Evolutionary conservation across 2,113 vertebrate species (phyloP).

Genomic region (Corvus cornix): DNA sequence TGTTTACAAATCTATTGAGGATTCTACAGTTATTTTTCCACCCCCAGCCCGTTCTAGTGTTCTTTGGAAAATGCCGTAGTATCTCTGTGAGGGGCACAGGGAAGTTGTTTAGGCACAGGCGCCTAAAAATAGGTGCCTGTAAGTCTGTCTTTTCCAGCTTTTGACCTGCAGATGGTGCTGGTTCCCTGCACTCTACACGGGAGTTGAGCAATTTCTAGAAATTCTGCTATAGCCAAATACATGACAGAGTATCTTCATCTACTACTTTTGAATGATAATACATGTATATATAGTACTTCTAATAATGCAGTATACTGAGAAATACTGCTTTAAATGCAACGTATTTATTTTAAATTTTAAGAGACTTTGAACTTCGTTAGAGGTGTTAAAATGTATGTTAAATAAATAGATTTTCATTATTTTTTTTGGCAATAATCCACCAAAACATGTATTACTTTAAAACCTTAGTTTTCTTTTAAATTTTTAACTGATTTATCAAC

Average conservation of each 20-base stretch:
- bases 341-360: background rate
- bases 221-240: background rate
- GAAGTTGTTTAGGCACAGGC: background rate
- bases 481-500: background rate
- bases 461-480: background rate
- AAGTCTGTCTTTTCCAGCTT: background rate
- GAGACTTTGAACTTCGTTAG: background rate
- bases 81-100: background rate
- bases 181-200: rapidly evolving
- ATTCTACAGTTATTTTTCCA: background rate
- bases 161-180: slow-evolving; percentile 30
- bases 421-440: background rate
- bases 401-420: background rate
- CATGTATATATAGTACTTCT: background rate
- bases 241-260: background rate
- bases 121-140: background rate
- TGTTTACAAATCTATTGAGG: background rate
- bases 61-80: background rate
- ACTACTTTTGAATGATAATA: background rate
- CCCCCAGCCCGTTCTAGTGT: rapidly evolving
- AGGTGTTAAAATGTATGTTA: background rate
- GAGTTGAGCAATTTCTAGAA: background rate
- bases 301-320: background rate
- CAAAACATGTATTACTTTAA: background rate
- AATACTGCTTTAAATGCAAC: background rate